phyloP scores from a whole-genome alignment of 2,888 invertebrate species.

The Dichetophora obliterata region DNA sequence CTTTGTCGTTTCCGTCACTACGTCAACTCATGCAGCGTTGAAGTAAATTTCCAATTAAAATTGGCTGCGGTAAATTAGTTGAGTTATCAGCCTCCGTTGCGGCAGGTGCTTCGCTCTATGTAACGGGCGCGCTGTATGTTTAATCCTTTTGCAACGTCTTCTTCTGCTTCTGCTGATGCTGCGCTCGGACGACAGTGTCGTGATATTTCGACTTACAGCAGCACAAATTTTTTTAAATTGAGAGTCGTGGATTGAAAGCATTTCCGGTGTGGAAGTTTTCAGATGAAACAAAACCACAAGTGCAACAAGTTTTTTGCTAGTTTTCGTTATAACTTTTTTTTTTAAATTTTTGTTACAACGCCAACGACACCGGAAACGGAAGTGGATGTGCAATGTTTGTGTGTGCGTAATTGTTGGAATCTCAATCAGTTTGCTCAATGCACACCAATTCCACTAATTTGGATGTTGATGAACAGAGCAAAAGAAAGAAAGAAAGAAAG shows the following conservation, averaged over 20 bases:
- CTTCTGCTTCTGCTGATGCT: background rate
- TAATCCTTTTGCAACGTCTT: background rate
- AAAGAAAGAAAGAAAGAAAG: background rate
- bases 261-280: background rate
- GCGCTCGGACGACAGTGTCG: background rate
- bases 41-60: constrained; percentile 67
- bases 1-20: background rate
- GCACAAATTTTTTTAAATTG: too few relatives aligned
- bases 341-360: background rate
- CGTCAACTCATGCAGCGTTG: constrained; percentile 3
- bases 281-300: background rate
- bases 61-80: constrained; percentile 68
- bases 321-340: background rate
- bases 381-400: background rate
- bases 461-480: background rate
- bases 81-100: constrained; percentile 66
- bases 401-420: background rate
- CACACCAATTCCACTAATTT: constrained; percentile 7
- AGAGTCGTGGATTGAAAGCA: too few relatives aligned
- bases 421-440: background rate
- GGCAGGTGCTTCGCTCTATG: constrained; percentile 56
- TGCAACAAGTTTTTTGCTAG: background rate
- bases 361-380: constrained; percentile 17
- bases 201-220: too few relatives aligned
- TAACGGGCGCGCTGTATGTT: background rate